Conservation (phyloP, 2,797 vertebrate species). For the Ctenosaura bakeri region DNA sequence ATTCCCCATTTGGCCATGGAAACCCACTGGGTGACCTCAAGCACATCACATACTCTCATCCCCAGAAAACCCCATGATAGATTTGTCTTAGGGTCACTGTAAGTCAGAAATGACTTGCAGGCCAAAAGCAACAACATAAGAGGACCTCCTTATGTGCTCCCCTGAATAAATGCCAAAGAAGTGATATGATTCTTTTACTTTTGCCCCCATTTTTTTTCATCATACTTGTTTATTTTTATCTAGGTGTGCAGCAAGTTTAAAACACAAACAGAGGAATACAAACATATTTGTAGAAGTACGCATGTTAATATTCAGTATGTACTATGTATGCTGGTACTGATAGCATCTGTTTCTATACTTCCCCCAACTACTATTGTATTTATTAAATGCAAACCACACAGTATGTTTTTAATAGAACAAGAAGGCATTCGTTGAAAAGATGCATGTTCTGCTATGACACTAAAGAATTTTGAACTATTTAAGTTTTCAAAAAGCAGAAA, state of each 20-base stretch:
- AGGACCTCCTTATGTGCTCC: background rate
- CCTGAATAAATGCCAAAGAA: background rate
- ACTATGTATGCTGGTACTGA: background rate
- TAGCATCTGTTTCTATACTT: background rate
- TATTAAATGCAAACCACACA: background rate
- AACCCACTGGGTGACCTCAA: too few relatives aligned
- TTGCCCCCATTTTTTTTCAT: background rate
- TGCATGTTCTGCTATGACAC: background rate
- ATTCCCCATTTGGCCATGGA: too few relatives aligned
- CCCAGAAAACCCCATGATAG: too few relatives aligned
- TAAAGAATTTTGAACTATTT: background rate
- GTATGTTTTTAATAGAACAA: background rate
- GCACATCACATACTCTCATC: too few relatives aligned
- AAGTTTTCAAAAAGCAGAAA: background rate
- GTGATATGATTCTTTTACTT: background rate
- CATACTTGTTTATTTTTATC: slow-evolving; percentile 33
- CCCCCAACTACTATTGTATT: background rate
- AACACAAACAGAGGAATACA: accelerated
- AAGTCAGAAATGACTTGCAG: too few relatives aligned
- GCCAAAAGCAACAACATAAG: background rate
- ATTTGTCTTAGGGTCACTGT: too few relatives aligned
- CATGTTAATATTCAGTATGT: background rate
- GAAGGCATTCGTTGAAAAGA: background rate
- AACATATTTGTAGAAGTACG: background rate
- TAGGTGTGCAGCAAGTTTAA: slow-evolving; percentile 59